Percentiles rank a stretch among this genome's conserved stretches.
phyloP scores from a whole-genome alignment of 2,797 vertebrate genomes.

The Sebastes hubbsi region DNA sequence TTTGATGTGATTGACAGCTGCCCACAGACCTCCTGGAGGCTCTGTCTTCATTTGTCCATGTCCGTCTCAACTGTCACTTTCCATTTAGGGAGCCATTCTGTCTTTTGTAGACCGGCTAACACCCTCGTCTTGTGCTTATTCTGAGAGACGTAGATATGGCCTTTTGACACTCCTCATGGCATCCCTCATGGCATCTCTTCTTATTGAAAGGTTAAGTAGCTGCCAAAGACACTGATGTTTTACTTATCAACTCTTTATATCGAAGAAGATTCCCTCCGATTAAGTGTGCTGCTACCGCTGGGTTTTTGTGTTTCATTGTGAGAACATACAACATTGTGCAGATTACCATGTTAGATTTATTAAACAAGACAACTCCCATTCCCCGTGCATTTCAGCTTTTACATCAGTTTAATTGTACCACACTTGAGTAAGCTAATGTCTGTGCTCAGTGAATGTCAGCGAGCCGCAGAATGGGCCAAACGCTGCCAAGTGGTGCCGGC shows the following conservation, averaged over 20 bases:
- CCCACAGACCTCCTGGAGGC: slow-evolving; percentile 35
- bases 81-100: slow-evolving; percentile 45
- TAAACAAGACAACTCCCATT: background rate
- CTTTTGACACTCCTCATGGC: background rate
- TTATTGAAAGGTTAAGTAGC: slow-evolving; percentile 10
- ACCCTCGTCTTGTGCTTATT: slow-evolving; percentile 20
- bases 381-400: background rate
- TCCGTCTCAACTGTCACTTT: slow-evolving; percentile 64
- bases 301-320: background rate
- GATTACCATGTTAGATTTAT: slow-evolving; percentile 2
- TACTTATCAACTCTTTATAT: background rate
- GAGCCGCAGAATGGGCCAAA: slow-evolving; percentile 34
- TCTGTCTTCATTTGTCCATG: slow-evolving; percentile 57
- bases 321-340: background rate
- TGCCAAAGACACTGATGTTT: slow-evolving; percentile 1
- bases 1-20: slow-evolving; percentile 60
- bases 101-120: slow-evolving; percentile 5
- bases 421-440: slow-evolving; percentile 53
- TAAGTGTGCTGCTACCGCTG: background rate
- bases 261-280: background rate
- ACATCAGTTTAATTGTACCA: slow-evolving; percentile 15
- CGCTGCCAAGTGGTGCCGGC: slow-evolving; percentile 56
- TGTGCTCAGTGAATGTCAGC: slow-evolving; percentile 46
- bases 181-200: background rate
- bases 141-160: background rate